Percentiles rank a stretch among this genome's conserved stretches.
phyloP scores from a whole-genome alignment of 2,797 vertebrate genomes.

The Xerus rutilus region DNA sequence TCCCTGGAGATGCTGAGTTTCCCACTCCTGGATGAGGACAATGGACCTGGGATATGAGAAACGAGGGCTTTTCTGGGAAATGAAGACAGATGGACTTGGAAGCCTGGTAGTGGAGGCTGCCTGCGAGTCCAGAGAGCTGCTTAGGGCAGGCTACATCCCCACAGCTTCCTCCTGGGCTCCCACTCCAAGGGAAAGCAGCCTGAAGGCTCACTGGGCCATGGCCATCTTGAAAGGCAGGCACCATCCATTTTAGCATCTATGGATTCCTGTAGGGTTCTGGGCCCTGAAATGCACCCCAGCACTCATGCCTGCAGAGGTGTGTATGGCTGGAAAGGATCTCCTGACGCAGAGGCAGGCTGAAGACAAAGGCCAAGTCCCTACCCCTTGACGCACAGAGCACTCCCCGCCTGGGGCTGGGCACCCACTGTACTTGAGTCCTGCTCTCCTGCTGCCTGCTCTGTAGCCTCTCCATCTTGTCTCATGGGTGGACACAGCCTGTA shows the following conservation, averaged over 20 bases:
- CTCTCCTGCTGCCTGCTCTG: neutral
- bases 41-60: neutral
- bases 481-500: neutral
- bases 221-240: no score
- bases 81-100: neutral
- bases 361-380: no score
- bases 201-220: neutral
- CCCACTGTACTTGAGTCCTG: neutral
- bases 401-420: neutral
- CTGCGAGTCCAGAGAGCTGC: neutral
- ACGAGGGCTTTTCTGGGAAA: neutral
- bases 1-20: neutral
- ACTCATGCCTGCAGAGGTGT: neutral
- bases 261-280: neutral
- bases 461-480: fast-evolving
- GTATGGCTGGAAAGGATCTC: neutral
- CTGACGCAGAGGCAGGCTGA: neutral
- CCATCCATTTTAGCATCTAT: neutral
- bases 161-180: neutral
- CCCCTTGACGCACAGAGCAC: neutral
- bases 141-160: no score
- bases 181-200: neutral
- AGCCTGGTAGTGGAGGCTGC: neutral
- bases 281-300: neutral
- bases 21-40: neutral